Conservation (phyloP, 2,888 invertebrate genomes). For the Caenorhabditis angaria region DNA sequence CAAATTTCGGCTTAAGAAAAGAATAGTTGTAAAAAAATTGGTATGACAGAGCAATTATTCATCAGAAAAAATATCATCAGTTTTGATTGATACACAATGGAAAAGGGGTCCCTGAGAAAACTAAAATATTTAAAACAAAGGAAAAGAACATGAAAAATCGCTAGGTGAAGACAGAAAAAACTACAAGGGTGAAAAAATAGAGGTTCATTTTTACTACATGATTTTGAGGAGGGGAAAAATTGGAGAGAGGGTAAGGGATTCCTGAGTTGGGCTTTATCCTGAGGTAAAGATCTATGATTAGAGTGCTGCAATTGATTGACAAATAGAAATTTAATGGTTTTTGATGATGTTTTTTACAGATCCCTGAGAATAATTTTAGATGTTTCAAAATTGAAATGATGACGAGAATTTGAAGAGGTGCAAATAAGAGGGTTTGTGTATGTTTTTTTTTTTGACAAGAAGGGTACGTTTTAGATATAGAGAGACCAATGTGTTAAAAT, state of each 20-base stretch:
- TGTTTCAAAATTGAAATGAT: neutral
- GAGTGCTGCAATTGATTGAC: neutral
- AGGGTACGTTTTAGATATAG: conserved; percentile 1
- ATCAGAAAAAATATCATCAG: conserved; percentile 34
- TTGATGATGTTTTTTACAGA: conserved; percentile 3
- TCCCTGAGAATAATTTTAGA: neutral
- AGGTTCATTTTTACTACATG: neutral
- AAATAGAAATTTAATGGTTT: neutral
- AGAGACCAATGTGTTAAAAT: conserved; percentile 49
- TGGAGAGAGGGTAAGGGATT: conserved; percentile 22
- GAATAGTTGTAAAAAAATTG: conserved; percentile 19
- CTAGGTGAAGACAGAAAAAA: neutral
- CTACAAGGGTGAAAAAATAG: neutral
- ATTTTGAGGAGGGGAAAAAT: neutral
- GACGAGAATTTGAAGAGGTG: neutral
- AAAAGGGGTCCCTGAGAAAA: conserved; percentile 37
- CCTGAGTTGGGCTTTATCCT: conserved; percentile 40
- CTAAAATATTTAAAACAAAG: neutral
- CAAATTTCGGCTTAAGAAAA: conserved; percentile 46
- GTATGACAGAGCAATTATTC: conserved; percentile 45
- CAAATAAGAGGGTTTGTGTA: neutral
- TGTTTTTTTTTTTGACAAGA: neutral
- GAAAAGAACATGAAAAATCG: conserved; percentile 5
- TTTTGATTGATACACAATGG: conserved; percentile 32
- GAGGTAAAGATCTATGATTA: conserved; percentile 9